Percentiles rank a stretch among this genome's conserved stretches.
Conservation (phyloP, 2,888 invertebrate species). For the Caenorhabditis sp. region DNA sequence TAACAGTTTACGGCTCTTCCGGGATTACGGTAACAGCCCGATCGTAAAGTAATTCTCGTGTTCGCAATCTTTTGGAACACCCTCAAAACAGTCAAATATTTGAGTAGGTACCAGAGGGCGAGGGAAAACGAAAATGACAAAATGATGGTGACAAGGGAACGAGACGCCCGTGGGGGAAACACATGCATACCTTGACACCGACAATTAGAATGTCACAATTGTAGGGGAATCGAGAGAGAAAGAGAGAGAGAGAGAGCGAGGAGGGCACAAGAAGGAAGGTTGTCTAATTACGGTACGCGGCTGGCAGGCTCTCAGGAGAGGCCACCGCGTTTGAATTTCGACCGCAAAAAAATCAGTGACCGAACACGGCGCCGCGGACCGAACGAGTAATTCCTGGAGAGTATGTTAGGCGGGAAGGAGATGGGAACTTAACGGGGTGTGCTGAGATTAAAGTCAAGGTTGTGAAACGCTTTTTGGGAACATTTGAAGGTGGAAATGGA, state of each 20-base stretch:
- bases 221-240: constrained; percentile 6
- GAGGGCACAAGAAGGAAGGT: constrained; percentile 31
- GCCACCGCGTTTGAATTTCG: constrained; percentile 22
- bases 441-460: constrained; percentile 50
- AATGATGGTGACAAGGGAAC: constrained; percentile 36
- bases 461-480: constrained; percentile 9
- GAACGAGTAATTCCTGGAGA: constrained; percentile 11
- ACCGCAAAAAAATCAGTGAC: constrained; percentile 27
- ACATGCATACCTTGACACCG: constrained; percentile 48
- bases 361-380: constrained; percentile 17
- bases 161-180: neutral
- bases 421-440: constrained; percentile 31
- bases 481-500: neutral
- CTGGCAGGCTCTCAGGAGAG: constrained; percentile 31
- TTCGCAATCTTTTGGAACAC: no score
- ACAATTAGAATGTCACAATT: constrained; percentile 51
- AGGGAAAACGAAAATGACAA: constrained; percentile 42
- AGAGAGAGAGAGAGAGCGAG: constrained; percentile 17
- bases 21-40: constrained; percentile 35
- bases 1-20: constrained; percentile 12
- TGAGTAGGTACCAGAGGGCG: constrained; percentile 1
- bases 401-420: constrained; percentile 24
- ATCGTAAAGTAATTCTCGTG: constrained; percentile 29
- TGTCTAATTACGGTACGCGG: constrained; percentile 55
- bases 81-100: constrained; percentile 36